Evolutionary conservation across 1,140 invertebrate genomes (phyloP).

Genomic region (Euglossa dilemma): DNA sequence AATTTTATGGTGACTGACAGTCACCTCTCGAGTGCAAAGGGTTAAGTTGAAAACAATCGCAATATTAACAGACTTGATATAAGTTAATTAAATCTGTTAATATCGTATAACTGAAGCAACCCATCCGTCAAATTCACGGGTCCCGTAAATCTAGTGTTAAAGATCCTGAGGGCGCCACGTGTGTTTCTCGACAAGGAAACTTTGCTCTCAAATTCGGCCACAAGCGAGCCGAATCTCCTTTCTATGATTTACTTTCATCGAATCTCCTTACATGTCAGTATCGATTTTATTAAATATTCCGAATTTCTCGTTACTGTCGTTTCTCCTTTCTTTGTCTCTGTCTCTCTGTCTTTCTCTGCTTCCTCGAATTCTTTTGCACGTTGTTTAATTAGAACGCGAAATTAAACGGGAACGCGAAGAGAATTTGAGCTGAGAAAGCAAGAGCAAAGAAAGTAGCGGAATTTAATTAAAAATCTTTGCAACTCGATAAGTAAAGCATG

Average conservation of each 20-base stretch:
- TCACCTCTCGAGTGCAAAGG: no score
- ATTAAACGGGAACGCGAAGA: background rate
- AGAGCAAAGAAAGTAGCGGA: background rate
- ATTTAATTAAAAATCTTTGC: constrained; percentile 25
- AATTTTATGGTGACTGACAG: no score
- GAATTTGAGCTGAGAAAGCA: background rate
- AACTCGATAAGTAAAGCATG: background rate
- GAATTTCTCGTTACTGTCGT: background rate
- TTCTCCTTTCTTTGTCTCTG: no score
- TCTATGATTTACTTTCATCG: no score
- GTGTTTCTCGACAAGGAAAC: constrained; percentile 28
- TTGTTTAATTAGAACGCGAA: background rate
- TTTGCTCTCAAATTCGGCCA: background rate
- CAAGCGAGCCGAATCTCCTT: no score
- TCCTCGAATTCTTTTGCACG: background rate
- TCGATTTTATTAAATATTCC: background rate
- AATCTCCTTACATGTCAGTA: background rate
- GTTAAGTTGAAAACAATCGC: no score
- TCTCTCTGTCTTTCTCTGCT: no score
- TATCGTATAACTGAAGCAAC: no score
- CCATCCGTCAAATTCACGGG: no score
- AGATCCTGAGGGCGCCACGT: constrained; percentile 12
- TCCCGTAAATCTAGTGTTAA: no score
- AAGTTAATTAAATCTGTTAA: no score
- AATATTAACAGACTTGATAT: no score